phyloP scores from a whole-genome alignment of 2,113 vertebrate genomes.

The Mystacornis crossleyi region DNA sequence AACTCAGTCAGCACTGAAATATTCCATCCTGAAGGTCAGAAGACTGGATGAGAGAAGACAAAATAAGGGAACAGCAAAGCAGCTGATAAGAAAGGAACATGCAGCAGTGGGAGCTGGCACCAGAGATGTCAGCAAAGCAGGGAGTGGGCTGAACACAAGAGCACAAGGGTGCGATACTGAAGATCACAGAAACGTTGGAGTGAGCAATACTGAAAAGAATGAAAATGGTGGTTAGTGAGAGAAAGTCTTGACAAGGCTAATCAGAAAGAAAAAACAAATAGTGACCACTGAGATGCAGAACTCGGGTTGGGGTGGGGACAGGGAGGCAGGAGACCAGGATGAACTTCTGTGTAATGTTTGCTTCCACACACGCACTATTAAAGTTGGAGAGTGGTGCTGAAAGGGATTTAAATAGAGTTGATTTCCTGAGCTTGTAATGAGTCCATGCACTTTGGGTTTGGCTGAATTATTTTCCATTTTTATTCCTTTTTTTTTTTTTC shows the following conservation, averaged over 20 bases:
- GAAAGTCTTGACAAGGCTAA: not conserved
- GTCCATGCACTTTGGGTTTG: conserved; percentile 53
- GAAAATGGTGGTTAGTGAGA: not conserved
- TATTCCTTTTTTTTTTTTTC: not conserved
- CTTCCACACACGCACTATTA: not conserved
- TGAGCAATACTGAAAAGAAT: not conserved
- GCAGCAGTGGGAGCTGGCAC: not conserved
- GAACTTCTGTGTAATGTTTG: not conserved
- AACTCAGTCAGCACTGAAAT: not conserved
- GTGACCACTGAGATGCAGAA: not conserved
- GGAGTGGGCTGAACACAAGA: not conserved
- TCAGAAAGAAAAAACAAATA: not conserved
- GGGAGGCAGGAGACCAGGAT: not conserved
- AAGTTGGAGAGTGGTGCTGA: conserved; percentile 42
- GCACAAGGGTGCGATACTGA: fast-evolving
- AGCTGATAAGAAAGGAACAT: not conserved
- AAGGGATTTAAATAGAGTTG: conserved; percentile 51
- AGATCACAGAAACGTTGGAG: not conserved
- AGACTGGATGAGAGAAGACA: not conserved
- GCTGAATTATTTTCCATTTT: conserved; percentile 41
- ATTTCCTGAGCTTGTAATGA: conserved; percentile 61
- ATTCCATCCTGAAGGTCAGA: not conserved
- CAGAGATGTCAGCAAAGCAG: not conserved
- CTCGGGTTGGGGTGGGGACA: not conserved
- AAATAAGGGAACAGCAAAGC: not conserved